Conservation (phyloP, 2,888 invertebrate genomes). For the Timema podura region DNA sequence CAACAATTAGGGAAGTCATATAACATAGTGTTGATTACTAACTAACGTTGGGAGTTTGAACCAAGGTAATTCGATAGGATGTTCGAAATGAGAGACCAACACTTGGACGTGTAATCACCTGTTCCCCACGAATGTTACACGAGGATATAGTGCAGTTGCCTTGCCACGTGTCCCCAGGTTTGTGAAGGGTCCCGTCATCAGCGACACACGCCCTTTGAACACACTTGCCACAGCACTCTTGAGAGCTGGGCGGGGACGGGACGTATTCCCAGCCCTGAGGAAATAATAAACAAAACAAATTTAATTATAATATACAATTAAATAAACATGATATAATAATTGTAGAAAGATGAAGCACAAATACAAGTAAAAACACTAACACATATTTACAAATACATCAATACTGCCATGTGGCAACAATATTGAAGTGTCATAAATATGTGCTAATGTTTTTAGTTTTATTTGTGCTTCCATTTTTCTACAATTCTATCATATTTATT, state of each 20-base stretch:
- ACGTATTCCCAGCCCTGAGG: slow-evolving; percentile 59
- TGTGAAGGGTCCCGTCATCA: slow-evolving; percentile 45
- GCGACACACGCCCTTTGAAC: slow-evolving; percentile 57
- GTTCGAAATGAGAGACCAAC: too few relatives aligned
- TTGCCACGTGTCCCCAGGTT: slow-evolving; percentile 54
- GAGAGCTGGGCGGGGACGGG: slow-evolving; percentile 42
- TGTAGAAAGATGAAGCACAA: background rate
- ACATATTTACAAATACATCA: too few relatives aligned
- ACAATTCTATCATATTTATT: too few relatives aligned
- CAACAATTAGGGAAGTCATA: too few relatives aligned
- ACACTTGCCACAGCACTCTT: slow-evolving; percentile 63
- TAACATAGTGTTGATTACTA: too few relatives aligned
- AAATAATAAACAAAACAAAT: slow-evolving; percentile 28
- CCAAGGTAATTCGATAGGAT: too few relatives aligned
- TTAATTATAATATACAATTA: slow-evolving; percentile 36
- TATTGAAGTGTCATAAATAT: too few relatives aligned
- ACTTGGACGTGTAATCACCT: background rate
- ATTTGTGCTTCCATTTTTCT: too few relatives aligned
- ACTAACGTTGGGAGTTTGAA: too few relatives aligned
- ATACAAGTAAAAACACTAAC: background rate
- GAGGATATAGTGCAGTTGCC: slow-evolving; percentile 61
- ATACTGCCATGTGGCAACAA: too few relatives aligned
- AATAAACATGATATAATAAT: background rate
- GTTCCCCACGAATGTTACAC: slow-evolving; percentile 44
- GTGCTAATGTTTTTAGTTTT: too few relatives aligned